These are phyloP conservation scores for Notarius lentiginosus DNA, from an alignment of 2,113 vertebrate genomes.

Conservation along the genomic window DNA sequence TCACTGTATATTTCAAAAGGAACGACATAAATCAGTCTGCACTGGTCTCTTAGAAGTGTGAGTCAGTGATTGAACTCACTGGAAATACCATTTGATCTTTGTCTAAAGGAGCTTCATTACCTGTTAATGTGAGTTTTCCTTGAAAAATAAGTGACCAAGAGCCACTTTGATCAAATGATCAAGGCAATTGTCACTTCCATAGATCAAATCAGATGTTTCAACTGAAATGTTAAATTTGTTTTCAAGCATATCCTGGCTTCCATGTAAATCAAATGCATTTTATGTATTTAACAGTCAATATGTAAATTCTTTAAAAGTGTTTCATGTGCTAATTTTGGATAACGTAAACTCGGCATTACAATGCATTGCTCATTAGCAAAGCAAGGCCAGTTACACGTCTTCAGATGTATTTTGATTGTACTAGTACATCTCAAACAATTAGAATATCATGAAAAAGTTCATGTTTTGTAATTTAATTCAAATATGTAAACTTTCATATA, in stretches of 20 bases:
- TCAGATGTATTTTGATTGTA: background rate
- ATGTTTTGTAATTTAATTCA: no score
- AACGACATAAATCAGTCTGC: background rate
- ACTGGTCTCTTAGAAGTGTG: background rate
- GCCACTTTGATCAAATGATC: background rate
- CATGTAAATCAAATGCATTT: background rate
- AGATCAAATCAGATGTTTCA: background rate
- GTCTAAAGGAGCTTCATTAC: background rate
- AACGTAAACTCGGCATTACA: background rate
- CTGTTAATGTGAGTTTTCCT: background rate
- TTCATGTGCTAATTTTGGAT: background rate
- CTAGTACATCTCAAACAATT: no score
- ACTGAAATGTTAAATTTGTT: background rate
- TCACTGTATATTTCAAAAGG: conserved; percentile 1
- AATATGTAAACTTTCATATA: no score
- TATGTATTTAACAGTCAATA: background rate
- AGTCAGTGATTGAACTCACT: background rate
- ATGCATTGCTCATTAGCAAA: background rate
- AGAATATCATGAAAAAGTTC: no score
- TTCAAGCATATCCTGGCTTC: background rate
- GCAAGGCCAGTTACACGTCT: background rate
- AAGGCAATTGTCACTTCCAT: background rate
- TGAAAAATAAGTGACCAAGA: background rate
- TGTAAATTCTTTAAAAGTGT: background rate
- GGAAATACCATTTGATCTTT: background rate